Conservation (phyloP, 2,113 vertebrate genomes). For the Vimba vimba region DNA sequence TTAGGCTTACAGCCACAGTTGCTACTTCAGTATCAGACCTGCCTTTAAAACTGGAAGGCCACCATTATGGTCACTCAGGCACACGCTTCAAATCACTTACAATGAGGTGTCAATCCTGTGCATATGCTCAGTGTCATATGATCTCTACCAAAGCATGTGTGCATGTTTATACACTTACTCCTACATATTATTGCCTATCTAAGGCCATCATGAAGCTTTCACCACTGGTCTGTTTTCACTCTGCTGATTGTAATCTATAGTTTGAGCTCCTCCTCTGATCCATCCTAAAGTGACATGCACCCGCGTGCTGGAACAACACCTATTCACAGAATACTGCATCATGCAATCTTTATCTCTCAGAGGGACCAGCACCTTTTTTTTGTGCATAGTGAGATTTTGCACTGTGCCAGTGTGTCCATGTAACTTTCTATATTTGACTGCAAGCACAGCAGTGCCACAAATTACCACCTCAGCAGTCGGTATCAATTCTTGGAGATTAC, state of each 20-base stretch:
- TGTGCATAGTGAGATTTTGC: constrained; percentile 45
- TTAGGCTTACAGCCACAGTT: constrained; percentile 20
- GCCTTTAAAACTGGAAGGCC: constrained; percentile 25
- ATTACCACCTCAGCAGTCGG: constrained; percentile 44
- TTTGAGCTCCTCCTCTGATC: constrained; percentile 45
- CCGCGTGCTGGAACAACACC: constrained; percentile 37
- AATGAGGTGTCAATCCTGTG: constrained; percentile 43
- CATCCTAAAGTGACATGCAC: constrained; percentile 27
- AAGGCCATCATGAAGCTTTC: constrained; percentile 27
- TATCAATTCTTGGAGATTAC: constrained; percentile 46
- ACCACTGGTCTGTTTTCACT: constrained; percentile 36
- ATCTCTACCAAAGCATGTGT: not conserved
- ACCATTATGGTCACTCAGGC: constrained; percentile 21
- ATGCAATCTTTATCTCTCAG: constrained; percentile 38
- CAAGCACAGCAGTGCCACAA: constrained; percentile 44
- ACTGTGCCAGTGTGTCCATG: constrained; percentile 31
- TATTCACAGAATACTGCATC: constrained; percentile 47
- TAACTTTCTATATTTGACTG: constrained; percentile 50
- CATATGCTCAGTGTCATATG: constrained; percentile 15
- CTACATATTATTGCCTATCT: constrained; percentile 28
- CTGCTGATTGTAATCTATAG: constrained; percentile 36
- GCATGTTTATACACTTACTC: constrained; percentile 24
- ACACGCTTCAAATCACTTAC: constrained; percentile 6
- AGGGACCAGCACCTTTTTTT: constrained; percentile 34
- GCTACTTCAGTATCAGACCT: constrained; percentile 23